Conservation (phyloP, 2,888 invertebrate species). For the Chaetogeoica ovagalla region DNA sequence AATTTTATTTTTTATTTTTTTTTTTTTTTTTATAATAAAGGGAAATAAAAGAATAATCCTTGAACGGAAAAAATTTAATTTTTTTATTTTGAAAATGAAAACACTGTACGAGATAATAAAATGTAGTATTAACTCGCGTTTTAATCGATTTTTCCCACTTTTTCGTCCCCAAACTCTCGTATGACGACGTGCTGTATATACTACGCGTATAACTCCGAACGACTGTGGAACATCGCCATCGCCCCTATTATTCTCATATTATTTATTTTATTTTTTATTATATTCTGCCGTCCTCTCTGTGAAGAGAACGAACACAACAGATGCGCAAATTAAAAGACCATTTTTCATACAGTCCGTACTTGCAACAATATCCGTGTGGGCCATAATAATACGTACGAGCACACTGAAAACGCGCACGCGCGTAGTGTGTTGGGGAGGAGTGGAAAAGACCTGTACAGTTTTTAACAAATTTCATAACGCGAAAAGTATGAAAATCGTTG, state of each 20-base stretch:
- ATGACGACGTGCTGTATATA: not conserved
- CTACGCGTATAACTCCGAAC: not conserved
- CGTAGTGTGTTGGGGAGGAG: not conserved
- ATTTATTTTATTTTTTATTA: not conserved
- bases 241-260: constrained; percentile 31
- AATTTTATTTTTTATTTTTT: too few relatives aligned
- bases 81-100: constrained; percentile 13
- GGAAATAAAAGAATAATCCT: not conserved
- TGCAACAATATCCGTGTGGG: not conserved
- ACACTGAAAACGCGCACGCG: not conserved
- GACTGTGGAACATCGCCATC: not conserved
- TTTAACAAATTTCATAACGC: not conserved
- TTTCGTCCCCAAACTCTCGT: not conserved
- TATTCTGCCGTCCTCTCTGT: not conserved
- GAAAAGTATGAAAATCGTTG: not conserved
- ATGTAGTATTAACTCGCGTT: not conserved
- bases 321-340: constrained; percentile 45
- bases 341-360: constrained; percentile 32
- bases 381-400: not conserved
- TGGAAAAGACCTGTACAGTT: not conserved
- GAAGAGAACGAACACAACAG: constrained; percentile 23
- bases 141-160: not conserved
- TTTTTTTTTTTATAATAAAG: constrained; percentile 3
- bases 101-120: constrained; percentile 10
- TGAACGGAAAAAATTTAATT: not conserved